Percentiles rank a stretch among this genome's conserved stretches.
These are phyloP conservation scores for Muscidifurax raptorellus DNA, from an alignment of 1,140 invertebrate genomes.

Conservation along the genomic window DNA sequence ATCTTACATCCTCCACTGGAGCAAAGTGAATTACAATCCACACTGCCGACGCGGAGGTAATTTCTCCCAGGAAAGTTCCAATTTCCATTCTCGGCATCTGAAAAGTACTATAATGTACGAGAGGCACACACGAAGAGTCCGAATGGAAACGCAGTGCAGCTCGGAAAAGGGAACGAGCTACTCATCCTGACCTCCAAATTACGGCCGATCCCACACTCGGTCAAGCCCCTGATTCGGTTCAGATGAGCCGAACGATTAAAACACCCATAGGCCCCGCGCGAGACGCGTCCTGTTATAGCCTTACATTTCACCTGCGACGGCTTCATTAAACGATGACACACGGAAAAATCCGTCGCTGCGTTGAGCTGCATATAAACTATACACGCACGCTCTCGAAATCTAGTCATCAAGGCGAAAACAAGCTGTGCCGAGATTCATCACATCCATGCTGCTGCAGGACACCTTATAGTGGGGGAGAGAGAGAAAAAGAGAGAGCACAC, in stretches of 20 bases:
- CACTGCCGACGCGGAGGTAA: conserved; percentile 1
- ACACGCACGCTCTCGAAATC: background rate
- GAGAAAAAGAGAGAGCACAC: background rate
- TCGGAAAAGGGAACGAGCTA: conserved; percentile 21
- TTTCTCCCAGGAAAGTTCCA: conserved; percentile 38
- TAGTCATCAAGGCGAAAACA: conserved; percentile 33
- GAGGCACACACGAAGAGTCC: background rate
- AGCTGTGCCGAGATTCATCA: background rate
- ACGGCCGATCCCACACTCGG: background rate
- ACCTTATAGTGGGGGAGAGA: background rate
- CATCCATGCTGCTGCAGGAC: background rate
- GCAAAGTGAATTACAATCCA: conserved; percentile 35
- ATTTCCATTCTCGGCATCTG: conserved; percentile 33
- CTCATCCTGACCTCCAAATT: conserved; percentile 38
- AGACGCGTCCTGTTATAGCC: background rate
- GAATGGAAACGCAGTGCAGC: background rate
- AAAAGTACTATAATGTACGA: background rate
- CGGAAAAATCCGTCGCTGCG: background rate
- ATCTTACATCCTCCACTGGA: background rate
- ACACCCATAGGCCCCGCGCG: background rate
- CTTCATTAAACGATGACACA: conserved; percentile 46
- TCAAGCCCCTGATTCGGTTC: background rate
- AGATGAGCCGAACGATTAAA: background rate
- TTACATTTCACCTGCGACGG: conserved; percentile 14
- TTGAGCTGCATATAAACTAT: background rate